Percentiles rank a stretch among this genome's conserved stretches.
Evolutionary conservation across 2,888 invertebrate genomes (phyloP).

Genomic region (Hypomecis punctinalis): DNA sequence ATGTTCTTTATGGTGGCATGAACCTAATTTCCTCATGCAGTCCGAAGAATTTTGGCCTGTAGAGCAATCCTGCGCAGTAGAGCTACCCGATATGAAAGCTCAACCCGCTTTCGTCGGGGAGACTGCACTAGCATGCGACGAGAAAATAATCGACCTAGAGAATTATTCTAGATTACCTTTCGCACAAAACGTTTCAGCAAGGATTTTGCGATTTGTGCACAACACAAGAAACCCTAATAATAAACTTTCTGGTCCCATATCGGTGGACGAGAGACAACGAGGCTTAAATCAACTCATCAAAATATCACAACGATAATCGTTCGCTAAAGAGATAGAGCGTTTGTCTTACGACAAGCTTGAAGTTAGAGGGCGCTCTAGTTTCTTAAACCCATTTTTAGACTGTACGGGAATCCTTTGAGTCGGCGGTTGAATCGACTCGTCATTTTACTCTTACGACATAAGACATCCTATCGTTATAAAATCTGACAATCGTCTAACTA

Average conservation of each 20-base stretch:
- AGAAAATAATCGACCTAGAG: not conserved
- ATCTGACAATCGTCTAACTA: too few species aligned
- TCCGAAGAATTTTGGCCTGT: too few species aligned
- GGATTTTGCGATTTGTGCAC: constrained; percentile 1
- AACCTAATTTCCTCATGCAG: too few species aligned
- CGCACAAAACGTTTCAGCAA: too few species aligned
- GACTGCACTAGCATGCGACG: not conserved
- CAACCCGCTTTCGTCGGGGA: constrained; percentile 3
- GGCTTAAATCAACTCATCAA: not conserved
- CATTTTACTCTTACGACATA: too few species aligned
- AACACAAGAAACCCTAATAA: not conserved
- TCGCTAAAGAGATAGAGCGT: not conserved
- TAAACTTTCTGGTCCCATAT: not conserved
- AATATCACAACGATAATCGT: not conserved
- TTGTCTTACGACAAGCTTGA: not conserved
- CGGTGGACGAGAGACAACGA: not conserved
- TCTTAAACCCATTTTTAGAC: constrained; percentile 2
- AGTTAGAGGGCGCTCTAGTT: not conserved
- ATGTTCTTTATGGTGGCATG: too few species aligned
- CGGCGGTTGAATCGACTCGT: too few species aligned
- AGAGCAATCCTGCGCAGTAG: too few species aligned
- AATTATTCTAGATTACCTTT: not conserved
- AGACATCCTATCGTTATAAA: too few species aligned
- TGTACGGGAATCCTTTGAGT: too few species aligned
- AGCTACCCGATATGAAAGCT: constrained; percentile 5